Percentiles rank a stretch among this genome's conserved stretches.
Evolutionary conservation across 2,113 vertebrate genomes (phyloP).

Genomic region (Gobius niger): DNA sequence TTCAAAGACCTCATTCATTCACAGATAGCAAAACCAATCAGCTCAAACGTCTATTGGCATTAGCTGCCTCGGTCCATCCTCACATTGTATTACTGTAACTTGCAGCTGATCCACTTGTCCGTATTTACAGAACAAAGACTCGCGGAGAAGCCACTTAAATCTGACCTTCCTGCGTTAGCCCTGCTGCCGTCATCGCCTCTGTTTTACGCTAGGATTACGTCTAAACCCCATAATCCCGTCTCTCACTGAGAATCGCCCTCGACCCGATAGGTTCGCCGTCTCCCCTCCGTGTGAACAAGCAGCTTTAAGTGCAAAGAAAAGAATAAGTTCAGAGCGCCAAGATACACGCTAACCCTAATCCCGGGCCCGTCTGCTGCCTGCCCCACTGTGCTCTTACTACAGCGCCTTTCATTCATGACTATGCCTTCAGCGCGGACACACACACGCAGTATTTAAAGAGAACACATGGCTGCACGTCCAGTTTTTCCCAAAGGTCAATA

Average conservation of each 20-base stretch:
- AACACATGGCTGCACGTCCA: background rate
- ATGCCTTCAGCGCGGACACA: conserved; percentile 15
- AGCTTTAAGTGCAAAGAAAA: conserved; percentile 36
- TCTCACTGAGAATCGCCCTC: conserved; percentile 26
- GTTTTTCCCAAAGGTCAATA: conserved; percentile 33
- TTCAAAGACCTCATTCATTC: background rate
- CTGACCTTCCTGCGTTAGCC: conserved; percentile 11
- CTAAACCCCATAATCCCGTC: conserved; percentile 48
- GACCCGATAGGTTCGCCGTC: background rate
- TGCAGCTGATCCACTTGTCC: background rate
- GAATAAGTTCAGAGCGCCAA: conserved; percentile 25
- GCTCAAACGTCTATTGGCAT: background rate
- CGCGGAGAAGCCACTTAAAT: background rate
- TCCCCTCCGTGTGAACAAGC: conserved; percentile 31
- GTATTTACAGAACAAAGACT: background rate
- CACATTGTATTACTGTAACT: background rate
- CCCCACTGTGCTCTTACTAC: background rate
- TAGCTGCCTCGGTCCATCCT: background rate
- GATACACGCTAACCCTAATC: conserved; percentile 56
- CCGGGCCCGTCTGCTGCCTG: conserved; percentile 20
- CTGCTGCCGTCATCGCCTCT: conserved; percentile 35
- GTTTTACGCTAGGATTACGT: conserved; percentile 28
- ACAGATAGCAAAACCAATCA: background rate
- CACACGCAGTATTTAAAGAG: background rate
- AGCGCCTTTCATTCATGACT: background rate